Conservation (phyloP, 2,797 vertebrate genomes). For the Anisognathus igniventris region DNA sequence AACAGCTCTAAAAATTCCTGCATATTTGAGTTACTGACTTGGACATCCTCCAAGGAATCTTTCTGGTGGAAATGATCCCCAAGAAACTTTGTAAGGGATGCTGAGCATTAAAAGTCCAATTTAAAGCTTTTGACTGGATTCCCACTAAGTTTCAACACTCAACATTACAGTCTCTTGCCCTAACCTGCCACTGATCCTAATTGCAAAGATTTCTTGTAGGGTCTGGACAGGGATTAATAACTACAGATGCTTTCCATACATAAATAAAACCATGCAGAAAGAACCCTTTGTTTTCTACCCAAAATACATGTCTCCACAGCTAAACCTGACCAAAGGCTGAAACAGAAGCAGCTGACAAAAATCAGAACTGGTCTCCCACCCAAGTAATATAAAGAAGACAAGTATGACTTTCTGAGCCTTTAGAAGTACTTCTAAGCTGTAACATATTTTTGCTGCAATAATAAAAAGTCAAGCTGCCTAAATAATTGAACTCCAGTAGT, state of each 20-base stretch:
- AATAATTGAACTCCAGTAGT: background rate
- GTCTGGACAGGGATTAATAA: background rate
- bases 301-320: background rate
- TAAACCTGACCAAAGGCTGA: background rate
- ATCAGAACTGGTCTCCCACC: background rate
- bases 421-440: background rate
- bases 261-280: background rate
- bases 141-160: background rate
- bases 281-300: background rate
- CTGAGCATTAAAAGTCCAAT: background rate
- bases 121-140: background rate
- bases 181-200: background rate
- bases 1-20: background rate
- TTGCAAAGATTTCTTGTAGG: background rate
- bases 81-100: background rate
- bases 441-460: constrained; percentile 1
- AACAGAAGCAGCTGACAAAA: background rate
- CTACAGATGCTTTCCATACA: background rate
- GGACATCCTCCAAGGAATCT: background rate
- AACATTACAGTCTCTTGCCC: rapidly evolving
- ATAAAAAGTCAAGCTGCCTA: background rate
- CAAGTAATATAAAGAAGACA: background rate
- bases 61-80: background rate
- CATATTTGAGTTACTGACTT: background rate
- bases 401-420: background rate